These are phyloP conservation scores for Huso huso DNA, from an alignment of 2,797 vertebrate species.

Conservation along the genomic window DNA sequence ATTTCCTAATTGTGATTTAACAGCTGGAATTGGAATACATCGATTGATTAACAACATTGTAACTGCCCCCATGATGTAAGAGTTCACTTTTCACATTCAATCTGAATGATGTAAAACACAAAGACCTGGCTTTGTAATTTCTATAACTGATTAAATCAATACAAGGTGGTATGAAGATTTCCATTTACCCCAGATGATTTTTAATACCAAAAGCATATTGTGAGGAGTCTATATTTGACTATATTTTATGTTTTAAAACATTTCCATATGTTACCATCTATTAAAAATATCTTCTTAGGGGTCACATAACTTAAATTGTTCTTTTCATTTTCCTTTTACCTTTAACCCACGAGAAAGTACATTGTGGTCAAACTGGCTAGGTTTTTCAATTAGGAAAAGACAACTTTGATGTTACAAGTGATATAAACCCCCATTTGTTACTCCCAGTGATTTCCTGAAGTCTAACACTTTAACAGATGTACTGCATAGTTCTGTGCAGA, in stretches of 20 bases:
- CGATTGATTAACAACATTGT: too few species aligned
- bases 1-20: too few species aligned
- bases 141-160: neutral
- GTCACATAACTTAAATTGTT: neutral
- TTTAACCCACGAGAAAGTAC: neutral
- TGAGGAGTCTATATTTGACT: conserved; percentile 29
- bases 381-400: neutral
- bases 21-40: too few species aligned
- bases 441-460: neutral
- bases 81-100: neutral
- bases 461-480: conserved; percentile 3
- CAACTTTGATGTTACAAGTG: conserved; percentile 1
- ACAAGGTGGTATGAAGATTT: neutral
- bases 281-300: neutral
- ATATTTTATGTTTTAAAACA: neutral
- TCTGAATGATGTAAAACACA: neutral
- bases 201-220: conserved; percentile 22
- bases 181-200: neutral
- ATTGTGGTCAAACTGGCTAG: neutral
- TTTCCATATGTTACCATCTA: conserved; percentile 3
- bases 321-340: neutral
- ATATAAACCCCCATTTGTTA: neutral
- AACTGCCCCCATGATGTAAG: too few species aligned
- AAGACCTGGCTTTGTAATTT: neutral
- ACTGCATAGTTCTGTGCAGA: neutral